phyloP scores from a whole-genome alignment of 2,113 vertebrate genomes.

The Urocolius indicus region DNA sequence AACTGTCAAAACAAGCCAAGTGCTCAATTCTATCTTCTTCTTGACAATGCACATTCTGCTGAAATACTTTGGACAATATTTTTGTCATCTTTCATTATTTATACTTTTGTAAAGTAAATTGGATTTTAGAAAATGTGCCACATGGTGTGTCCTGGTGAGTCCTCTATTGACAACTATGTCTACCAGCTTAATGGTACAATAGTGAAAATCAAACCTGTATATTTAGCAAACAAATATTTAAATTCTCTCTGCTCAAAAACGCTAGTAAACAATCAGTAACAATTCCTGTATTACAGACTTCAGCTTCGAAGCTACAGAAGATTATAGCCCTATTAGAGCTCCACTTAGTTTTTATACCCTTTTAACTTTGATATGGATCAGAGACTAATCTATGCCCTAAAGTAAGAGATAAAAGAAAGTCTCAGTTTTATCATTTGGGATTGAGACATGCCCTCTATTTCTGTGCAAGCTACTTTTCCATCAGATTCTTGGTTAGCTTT shows the following conservation, averaged over 20 bases:
- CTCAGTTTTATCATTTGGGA: neutral
- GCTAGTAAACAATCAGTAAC: neutral
- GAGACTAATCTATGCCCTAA: neutral
- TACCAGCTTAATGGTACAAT: neutral
- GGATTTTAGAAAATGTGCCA: neutral
- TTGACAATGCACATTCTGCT: neutral
- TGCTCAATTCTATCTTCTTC: neutral
- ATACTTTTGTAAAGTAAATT: neutral
- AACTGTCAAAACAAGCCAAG: neutral
- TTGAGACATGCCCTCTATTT: neutral
- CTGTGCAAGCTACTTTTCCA: neutral
- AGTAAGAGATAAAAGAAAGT: neutral
- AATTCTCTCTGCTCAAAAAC: neutral
- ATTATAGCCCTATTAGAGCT: neutral
- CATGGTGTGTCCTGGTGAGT: neutral
- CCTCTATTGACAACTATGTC: neutral
- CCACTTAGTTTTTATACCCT: neutral
- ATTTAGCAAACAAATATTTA: neutral
- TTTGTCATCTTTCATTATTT: neutral
- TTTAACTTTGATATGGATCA: neutral
- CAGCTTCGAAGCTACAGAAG: neutral
- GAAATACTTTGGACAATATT: neutral
- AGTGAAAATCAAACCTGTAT: neutral
- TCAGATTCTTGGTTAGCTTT: neutral
- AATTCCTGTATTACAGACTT: neutral